These are phyloP conservation scores for Drosophila rhopaloa DNA, from an alignment of 1,140 invertebrate genomes.

Conservation along the genomic window DNA sequence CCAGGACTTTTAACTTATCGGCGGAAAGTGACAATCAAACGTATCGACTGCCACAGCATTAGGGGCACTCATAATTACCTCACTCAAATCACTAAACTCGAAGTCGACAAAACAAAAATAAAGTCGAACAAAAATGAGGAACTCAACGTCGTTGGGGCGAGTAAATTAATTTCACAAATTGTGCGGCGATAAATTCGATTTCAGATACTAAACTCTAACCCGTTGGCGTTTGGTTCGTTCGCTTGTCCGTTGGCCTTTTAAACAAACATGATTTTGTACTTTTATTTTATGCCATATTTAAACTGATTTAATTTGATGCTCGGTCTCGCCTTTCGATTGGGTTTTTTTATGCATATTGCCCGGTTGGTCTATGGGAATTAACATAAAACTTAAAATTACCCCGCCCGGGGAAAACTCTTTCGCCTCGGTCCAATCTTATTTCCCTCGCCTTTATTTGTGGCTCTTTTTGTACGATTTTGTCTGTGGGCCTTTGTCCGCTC, in stretches of 20 bases:
- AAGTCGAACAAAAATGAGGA: constrained; percentile 16
- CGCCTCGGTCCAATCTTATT: background rate
- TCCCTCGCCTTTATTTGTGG: constrained; percentile 15
- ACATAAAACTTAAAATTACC: constrained; percentile 35
- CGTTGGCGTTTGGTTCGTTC: constrained; percentile 16
- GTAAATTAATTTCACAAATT: constrained; percentile 77
- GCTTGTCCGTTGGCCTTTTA: constrained; percentile 53
- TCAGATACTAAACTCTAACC: constrained; percentile 23
- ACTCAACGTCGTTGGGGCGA: background rate
- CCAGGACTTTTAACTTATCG: constrained; percentile 75
- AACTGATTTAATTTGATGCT: constrained; percentile 68
- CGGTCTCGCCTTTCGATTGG: constrained; percentile 38
- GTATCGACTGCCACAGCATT: constrained; percentile 29
- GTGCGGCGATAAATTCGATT: constrained; percentile 50
- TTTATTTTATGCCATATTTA: constrained; percentile 72
- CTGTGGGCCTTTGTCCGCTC: constrained; percentile 50
- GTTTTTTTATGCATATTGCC: constrained; percentile 42
- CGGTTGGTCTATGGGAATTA: constrained; percentile 25
- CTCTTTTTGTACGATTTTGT: constrained; percentile 66
- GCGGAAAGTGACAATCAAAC: constrained; percentile 70
- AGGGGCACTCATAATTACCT: constrained; percentile 26
- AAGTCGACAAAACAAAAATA: constrained; percentile 14
- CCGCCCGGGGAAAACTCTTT: constrained; percentile 21
- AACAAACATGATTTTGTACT: constrained; percentile 74
- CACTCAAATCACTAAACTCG: constrained; percentile 40